Base-by-base conservation (phyloP, 2,797 vertebrate species). In the Gadopsis marmoratus region DNA sequence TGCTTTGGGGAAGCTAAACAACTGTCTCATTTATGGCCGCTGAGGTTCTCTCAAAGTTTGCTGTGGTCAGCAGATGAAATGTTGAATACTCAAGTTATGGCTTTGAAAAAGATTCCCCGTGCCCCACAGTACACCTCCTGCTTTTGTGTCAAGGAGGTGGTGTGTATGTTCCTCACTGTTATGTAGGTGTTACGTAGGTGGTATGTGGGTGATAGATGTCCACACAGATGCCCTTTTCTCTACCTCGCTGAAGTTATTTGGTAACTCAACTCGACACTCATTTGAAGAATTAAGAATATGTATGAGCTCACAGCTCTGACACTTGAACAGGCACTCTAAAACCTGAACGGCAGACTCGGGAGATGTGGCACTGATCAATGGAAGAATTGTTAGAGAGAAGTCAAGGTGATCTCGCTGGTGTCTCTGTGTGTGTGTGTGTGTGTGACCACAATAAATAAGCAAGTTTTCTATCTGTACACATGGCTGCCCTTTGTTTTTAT, bases 201-300 rank as follows among this genome's bases (percentile, higher is more conserved):
- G 88, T 87, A 90, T 91, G 90, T 80, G 70, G 68, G 59, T 77
- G 76, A 87, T 90, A 81, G 70, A 69, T 61, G 76, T 79, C 75
- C 64, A 76, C 87, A 92, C 92, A 93, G 80, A 91, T 87, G 79
- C 74, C 74, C 37, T 39, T 83, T 84, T 83, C 88, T 90, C 81
- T 84, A 10, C 61, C 54, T 29, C 1, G 21, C 31, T 66, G n/a
- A 39, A 74, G 76, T 62, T 62, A 56, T 75, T 74, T 68, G 63
- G 70, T 67, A 26, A 59, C 66, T 77, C 7, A 26, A 33, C 56
- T 53, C 5, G 1, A 54, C 74, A 31, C 56, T 66, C 53, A 39
- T 56, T 62, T 69, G 54, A 67, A 62, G 78, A 67, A 60, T 31
- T 61, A 21, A 58, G 71, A 53, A 47, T 77, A 48, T 11, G 70